Evolutionary conservation across 2,888 invertebrate genomes (phyloP), one percentile per base, ranked within the genome.

Genomic region (Parelbella ahira): DNA sequence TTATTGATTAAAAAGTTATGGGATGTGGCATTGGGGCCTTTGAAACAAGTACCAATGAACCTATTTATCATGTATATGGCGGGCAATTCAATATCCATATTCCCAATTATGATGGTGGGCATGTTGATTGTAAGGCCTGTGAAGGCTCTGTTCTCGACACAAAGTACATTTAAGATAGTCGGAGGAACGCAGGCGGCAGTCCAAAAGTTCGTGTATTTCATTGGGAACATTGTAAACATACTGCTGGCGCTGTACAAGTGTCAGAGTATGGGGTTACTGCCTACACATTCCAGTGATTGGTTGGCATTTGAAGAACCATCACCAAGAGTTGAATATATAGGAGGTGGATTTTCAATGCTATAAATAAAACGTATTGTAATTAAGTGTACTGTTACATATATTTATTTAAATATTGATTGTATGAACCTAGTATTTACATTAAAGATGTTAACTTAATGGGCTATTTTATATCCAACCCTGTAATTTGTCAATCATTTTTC

Each of bases 81-180:
- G 37, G 99, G 99, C 8, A 98, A 97, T 76, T 97, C 98, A 0
- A 98, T 99, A 62, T 99, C 98, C 0, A 99, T 99, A 60, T 99
- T 99, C 64, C 99, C 99, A 0, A 99, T 99, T 30, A 99, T 99
- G 99, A 99, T 99, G 99, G 98, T 99, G 4, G 98, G 98, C 25
- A 99, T 99, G 99, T 90, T 99, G 84, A 93, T 99, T 59, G 94
- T 99, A 62, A 89, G 98, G 48, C 99, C 99, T 1, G 92, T 99
- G 12, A 98, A 99, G 83, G 98, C 99, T 1, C 89, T 99, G 42
- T 96, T 99, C 73, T 89, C 96, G 0, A 94, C 97, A 20, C 93
- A 93, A 65, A 92, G 93, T 50, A 94, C 97, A 15, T 98, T 98
- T 64, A 97, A 97, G 83, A 93, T 96, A 90, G 96, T 98, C 38